Base-by-base conservation (phyloP, 1,140 invertebrate species). In the Charaxes varanes region DNA sequence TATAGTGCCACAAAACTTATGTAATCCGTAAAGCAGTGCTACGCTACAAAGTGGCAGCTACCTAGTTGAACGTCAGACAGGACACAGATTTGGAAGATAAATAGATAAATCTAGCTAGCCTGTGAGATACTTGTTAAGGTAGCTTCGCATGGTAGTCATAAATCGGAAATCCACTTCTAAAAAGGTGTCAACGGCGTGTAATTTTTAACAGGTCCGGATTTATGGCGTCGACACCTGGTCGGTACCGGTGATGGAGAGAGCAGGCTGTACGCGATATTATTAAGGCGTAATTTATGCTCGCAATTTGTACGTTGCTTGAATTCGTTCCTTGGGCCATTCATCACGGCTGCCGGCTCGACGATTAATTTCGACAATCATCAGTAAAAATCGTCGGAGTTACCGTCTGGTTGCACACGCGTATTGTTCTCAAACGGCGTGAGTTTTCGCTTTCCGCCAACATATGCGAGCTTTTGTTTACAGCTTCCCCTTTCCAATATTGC, bases 261-360 rank as follows among this genome's bases (percentile, higher is more conserved):
- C 65, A 54, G 68, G 60, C 62, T 65, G 71, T 70, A 76, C 71
- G 60, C 59, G 68, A 64, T 72, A 80, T 80, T 71, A 80, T 78
- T 78, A 78, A 78, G 76, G 62, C 57, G 64, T 81, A 81, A 81
- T 81, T 78, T 81, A 81, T 81, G 67, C 66, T 62, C 63, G 68
- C 71, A 81, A 78, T 81, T 81, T 81, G 65, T 70, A 74, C 67
- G 66, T 53, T 62, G 69, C 70, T 76, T 70, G 65, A 67, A 78
- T 76, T 76, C 53, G 56, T 68, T 74, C 58, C 69, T 78, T 76
- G 67, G 57, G 41, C 72, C 73, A 74, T 81, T 74, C 77, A 74
- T 81, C 71, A 81, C 50, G 38, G 49, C 49, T 56, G 60, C 55
- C 62, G 42, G 52, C 36, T 34, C 41, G 57, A 41, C 62, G 58